Evolutionary conservation across 2,113 vertebrate genomes (phyloP), one percentile per base, ranked within the genome.

Genomic region (Notechis scutatus): DNA sequence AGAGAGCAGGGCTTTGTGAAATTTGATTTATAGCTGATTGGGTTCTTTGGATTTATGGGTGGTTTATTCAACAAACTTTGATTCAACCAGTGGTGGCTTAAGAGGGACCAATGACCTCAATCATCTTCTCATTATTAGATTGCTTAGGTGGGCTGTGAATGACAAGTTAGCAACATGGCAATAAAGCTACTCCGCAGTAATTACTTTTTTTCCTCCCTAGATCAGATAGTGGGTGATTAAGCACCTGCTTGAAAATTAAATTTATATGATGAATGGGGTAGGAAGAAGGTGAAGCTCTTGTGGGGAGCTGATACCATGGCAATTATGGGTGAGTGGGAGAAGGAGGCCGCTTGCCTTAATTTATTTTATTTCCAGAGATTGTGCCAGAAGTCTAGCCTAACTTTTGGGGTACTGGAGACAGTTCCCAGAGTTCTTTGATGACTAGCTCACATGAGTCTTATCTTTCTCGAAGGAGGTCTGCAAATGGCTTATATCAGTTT

Each of bases 211-310:
- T 15, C 10, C 15, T 18, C 4, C 55, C 52, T 95, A 94, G 98
- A 98, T 99, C 98, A 98, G 98, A 99, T 98, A 99, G 96, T 93
- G 95, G 97, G 98, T 99, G 98, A 99, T 99, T 98, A 98, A 99
- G 98, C 98, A 98, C 98, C 98, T 98, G 97, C 97, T 96, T 98
- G 97, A 98, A 98, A 99, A 99, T 98, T 98, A 98, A 98, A 98
- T 99, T 98, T 98, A 97, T 92, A 96, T 99, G 99, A 98, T 99
- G 98, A 98, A 99, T 99, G 98, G 97, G 92, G 92, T 94, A 95
- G 96, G 97, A 97, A 97, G 98, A 98, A 98, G 98, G 98, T 98
- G 98, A 98, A 97, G 97, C 97, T 97, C 96, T 98, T 97, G 98
- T 97, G 98, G 98, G 98, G 98, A 97, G 97, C 98, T 98, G 98